Base-by-base conservation (phyloP, 2,797 vertebrate genomes). In the Oophaga sylvatica region DNA sequence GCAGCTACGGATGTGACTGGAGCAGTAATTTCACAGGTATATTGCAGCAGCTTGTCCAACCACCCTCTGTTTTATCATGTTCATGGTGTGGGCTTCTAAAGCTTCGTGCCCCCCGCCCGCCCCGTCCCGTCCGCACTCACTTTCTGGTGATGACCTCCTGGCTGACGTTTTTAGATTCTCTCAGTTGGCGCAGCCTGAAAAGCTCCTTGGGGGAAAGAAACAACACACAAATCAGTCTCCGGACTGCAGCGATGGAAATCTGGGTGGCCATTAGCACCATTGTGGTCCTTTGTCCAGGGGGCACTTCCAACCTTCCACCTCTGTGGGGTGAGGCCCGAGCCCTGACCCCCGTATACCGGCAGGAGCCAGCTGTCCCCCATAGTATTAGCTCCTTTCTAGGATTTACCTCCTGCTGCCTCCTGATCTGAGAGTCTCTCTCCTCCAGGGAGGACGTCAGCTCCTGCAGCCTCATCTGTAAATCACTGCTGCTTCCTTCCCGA, bases 111-210 rank as follows among this genome's bases (percentile, higher is more conserved):
- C 19, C n/a, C n/a, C n/a, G n/a, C n/a, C n/a, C n/a, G n/a, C 62
- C n/a, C 65, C 65, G 8, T 1, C 8, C 22, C 63, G 20, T 16
- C 4, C n/a, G n/a, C 26, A 84, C 0, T 94, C 95, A 99, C 98
- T 95, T 97, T 91, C 97, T 97, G n/a, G 97, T 99, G 92, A 98
- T 95, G 89, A 95, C 89, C 3, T 97, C 97, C 89, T 92, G 95
- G 88, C 95, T 97, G 89, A 95, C 85, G 68, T 92, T 96, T 79
- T 92, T 95, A 88, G 94, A 91, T 82, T 95, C 93, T 83, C 76
- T 97, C 65, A 96, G 95, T 8, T 93, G 92, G 90, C 94, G 95
- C 92, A 99, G 89, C 87, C 87, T 95, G 87, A 88, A 95, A 89
- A 99, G 95, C 86, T 99, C 97, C 98, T 99, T 90, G 5, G 87